phyloP scores from a whole-genome alignment of 2,113 vertebrate genomes.

The Connochaetes taurinus region DNA sequence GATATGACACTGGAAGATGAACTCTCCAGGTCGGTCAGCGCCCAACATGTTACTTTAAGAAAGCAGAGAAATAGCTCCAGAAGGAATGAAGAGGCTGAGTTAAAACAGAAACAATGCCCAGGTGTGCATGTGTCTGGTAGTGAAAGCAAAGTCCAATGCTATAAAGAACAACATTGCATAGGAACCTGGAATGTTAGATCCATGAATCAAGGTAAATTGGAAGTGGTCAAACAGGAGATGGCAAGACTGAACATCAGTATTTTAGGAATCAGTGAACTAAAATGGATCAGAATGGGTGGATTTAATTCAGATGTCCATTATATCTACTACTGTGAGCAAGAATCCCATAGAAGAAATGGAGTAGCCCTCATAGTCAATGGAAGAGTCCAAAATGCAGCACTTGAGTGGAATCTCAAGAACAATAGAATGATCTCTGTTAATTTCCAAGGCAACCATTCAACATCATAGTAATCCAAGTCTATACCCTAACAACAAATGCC shows the following conservation, averaged over 20 bases:
- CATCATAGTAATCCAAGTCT: background rate
- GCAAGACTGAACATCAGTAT: background rate
- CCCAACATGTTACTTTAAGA: background rate
- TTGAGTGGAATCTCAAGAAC: background rate
- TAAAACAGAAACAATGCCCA: background rate
- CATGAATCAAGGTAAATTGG: background rate
- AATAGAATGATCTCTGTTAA: background rate
- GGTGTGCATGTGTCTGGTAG: background rate
- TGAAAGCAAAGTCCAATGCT: background rate
- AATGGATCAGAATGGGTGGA: background rate
- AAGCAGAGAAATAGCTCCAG: background rate
- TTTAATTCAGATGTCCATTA: background rate
- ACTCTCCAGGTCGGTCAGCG: rapidly evolving
- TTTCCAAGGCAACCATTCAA: background rate
- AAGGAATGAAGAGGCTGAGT: background rate
- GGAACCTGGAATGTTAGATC: background rate
- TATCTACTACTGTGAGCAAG: background rate
- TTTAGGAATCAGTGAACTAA: background rate
- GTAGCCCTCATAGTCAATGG: background rate
- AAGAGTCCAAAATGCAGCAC: background rate
- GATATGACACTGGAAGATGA: background rate
- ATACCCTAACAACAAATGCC: background rate
- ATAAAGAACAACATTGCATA: background rate
- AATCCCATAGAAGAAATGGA: background rate
- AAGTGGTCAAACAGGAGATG: background rate